Base-by-base conservation (phyloP, 2,888 invertebrate species). In the Dusona sp. region DNA sequence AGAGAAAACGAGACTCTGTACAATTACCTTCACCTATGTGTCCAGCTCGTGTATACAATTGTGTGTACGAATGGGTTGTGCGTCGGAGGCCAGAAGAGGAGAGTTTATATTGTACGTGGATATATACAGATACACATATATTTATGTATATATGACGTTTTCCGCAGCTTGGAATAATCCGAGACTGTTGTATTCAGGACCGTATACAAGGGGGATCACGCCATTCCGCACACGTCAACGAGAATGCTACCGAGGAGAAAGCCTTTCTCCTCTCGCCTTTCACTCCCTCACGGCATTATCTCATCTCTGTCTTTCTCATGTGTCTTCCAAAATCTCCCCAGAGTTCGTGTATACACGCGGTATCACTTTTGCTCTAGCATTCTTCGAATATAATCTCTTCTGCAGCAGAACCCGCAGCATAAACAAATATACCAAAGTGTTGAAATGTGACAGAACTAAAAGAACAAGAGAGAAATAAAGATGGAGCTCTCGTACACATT, bases 191-290 rank as follows among this genome's bases (percentile, higher is more conserved):
- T 61, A 77, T 82, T 82, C 68, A 25, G 68, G n/a, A 68, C 25
- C 19, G 70, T 77, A 82, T 33, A 82, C 57, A 75, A 75, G 19
- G 82, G 65, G 48, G 75, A 82, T 82, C 48, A 75, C 61, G 77
- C 48, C 48, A 70, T 70, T 77, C 42, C 57, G 61, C 61, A 75
- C 82, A 75, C 82, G 61, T 82, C 75, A 75, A 75, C 75, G 82
- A 70, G 77, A 77, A 70, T 70, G 36, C 68, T 61, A 48, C 61
- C 45, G 57, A 42, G 61, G 68, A 57, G 70, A 82, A 70, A 45
- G 36, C 48, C 81, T 38, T 75, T 64, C 79, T 48, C 57, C 45
- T 77, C 74, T 82, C 57, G 25, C 48, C 48, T 77, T 82, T 75
- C 75, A 61, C 61, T 51, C 45, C 29, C 57, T 57, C 36, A 29